Conservation (phyloP, 2,888 invertebrate species). For the Eupithecia insigniata region DNA sequence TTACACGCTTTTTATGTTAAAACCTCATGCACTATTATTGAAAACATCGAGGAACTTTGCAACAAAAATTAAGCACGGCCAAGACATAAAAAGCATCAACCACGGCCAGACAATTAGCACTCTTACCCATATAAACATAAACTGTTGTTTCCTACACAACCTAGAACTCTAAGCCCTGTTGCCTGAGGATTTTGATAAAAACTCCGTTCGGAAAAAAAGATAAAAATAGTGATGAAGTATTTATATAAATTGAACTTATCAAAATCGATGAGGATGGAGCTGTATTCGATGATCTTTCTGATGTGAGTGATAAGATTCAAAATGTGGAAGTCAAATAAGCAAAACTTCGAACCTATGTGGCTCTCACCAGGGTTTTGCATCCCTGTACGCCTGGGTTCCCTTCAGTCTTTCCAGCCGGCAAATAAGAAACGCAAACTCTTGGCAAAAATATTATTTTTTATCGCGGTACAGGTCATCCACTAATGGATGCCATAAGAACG, state of each 20-base stretch:
- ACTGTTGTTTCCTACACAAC: slow-evolving; percentile 56
- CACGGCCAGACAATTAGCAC: slow-evolving; percentile 73
- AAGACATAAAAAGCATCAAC: slow-evolving; percentile 78
- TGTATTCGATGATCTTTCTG: slow-evolving; percentile 47
- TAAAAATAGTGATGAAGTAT: slow-evolving; percentile 43
- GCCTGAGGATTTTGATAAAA: slow-evolving; percentile 74
- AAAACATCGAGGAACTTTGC: slow-evolving; percentile 57
- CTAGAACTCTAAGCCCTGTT: slow-evolving; percentile 76
- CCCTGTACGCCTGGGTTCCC: slow-evolving; percentile 83
- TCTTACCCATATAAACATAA: slow-evolving; percentile 58
- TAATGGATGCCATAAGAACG: slow-evolving; percentile 60
- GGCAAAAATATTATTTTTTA: slow-evolving; percentile 79
- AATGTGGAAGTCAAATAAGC: slow-evolving; percentile 74
- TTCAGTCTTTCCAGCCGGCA: slow-evolving; percentile 84
- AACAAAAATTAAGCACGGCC: slow-evolving; percentile 78
- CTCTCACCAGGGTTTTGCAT: slow-evolving; percentile 85
- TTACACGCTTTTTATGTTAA: slow-evolving; percentile 22
- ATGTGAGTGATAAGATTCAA: slow-evolving; percentile 58
- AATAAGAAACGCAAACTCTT: slow-evolving; percentile 82
- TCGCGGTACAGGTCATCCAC: slow-evolving; percentile 61
- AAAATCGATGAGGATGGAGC: slow-evolving; percentile 43
- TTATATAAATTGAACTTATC: slow-evolving; percentile 42
- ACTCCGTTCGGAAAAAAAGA: slow-evolving; percentile 45
- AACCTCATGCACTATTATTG: slow-evolving; percentile 70
- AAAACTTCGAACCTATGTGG: slow-evolving; percentile 83